Conservation (phyloP, 2,797 vertebrate species). For the Discoglossus pictus region DNA sequence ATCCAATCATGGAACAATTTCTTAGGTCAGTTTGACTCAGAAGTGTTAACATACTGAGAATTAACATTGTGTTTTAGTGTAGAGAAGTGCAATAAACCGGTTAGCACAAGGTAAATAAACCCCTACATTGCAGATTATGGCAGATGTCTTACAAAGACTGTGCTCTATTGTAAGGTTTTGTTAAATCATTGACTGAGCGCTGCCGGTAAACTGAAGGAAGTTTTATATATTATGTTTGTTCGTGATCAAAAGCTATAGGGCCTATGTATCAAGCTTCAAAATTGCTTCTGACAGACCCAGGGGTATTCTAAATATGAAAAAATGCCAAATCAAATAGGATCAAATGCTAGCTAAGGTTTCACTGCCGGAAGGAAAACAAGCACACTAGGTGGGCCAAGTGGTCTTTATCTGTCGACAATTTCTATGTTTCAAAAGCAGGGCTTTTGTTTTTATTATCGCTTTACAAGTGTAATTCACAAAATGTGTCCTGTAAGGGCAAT, state of each 20-base stretch:
- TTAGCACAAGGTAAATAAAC: slow-evolving; percentile 37
- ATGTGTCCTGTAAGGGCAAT: too few species aligned
- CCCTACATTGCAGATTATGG: slow-evolving; percentile 7
- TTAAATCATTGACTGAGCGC: slow-evolving; percentile 30
- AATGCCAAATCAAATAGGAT: neutral
- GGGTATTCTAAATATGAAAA: slow-evolving; percentile 25
- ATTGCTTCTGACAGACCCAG: slow-evolving; percentile 20
- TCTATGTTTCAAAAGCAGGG: neutral
- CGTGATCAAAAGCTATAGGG: slow-evolving; percentile 12
- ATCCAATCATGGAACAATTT: slow-evolving; percentile 30
- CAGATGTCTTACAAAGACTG: slow-evolving; percentile 36
- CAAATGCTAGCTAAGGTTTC: slow-evolving; percentile 8
- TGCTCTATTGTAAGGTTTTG: slow-evolving; percentile 15
- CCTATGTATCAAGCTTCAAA: slow-evolving; percentile 25
- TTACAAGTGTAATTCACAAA: neutral
- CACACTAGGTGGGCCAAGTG: slow-evolving; percentile 8
- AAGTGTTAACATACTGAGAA: slow-evolving; percentile 38
- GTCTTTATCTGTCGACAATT: slow-evolving; percentile 20
- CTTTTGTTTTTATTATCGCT: slow-evolving; percentile 2
- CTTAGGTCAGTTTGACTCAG: slow-evolving; percentile 31
- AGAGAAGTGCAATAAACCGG: slow-evolving; percentile 18
- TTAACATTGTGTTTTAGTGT: slow-evolving; percentile 28
- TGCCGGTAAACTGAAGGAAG: slow-evolving; percentile 22
- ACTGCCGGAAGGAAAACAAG: neutral
- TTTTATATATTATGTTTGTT: slow-evolving; percentile 34